Conservation (phyloP, 92 coral and sea anemone species). For the Epizoanthus ramosus region DNA sequence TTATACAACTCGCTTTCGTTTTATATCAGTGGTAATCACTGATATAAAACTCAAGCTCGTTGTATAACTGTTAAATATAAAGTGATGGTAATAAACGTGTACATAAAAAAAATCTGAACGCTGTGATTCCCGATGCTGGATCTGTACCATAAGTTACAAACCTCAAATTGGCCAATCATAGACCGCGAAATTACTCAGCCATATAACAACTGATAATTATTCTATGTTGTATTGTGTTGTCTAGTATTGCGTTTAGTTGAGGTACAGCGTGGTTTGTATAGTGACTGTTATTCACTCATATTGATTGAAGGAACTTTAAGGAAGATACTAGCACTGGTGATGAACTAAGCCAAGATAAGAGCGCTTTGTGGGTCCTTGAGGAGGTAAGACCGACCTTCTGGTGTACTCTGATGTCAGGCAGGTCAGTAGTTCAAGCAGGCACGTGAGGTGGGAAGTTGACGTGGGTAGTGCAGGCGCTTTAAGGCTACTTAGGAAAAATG, state of each 20-base stretch:
- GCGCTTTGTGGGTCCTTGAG: conserved; percentile 30
- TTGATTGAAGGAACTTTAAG: conserved; percentile 14
- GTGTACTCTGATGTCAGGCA: not conserved
- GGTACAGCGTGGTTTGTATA: not conserved
- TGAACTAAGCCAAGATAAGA: not conserved
- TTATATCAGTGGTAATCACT: too few species aligned
- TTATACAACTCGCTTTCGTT: too few species aligned
- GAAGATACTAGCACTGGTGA: not conserved
- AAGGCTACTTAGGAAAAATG: not conserved
- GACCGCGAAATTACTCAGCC: too few species aligned
- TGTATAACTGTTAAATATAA: too few species aligned
- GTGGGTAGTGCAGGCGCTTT: not conserved
- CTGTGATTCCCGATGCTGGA: too few species aligned
- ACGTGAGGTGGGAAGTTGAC: not conserved
- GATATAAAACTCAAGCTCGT: too few species aligned
- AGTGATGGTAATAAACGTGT: too few species aligned
- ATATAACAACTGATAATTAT: too few species aligned
- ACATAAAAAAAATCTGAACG: too few species aligned
- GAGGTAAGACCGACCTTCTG: conserved; percentile 3
- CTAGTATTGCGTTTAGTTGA: not conserved
- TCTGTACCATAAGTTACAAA: too few species aligned
- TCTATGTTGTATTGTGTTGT: too few species aligned
- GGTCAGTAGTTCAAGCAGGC: not conserved
- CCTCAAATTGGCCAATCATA: too few species aligned
- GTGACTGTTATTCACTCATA: not conserved